Evolutionary conservation across 1,140 invertebrate species (phyloP), one percentile per base, ranked within the genome.

Genomic region (Cydia pomonella): DNA sequence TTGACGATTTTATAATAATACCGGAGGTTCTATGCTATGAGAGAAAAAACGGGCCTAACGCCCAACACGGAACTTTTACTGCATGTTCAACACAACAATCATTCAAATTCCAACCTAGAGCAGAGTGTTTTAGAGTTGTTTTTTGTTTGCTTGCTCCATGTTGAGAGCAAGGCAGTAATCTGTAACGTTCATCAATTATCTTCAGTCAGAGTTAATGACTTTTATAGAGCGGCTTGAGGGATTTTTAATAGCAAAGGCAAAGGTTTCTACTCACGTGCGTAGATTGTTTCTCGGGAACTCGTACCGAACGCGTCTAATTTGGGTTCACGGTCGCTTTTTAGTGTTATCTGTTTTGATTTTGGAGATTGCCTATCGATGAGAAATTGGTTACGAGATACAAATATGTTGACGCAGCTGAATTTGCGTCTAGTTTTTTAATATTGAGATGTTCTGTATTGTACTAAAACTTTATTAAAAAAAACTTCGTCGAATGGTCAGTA

Each of bases 1-100:
- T 84, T 90, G 88, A 92, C 87, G 87, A 92, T 90, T 87, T 90
- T 90, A 89, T 92, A 92, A 92, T 92, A 92, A 92, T 86, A 89
- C 86, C 82, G 75, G 82, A 84, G 77, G 82, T 76, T 83, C 75
- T 81, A 82, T 73, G 75, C 72, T 27, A 63, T 75, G 78, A 79
- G 76, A 76, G 63, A 83, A 86, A 86, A 87, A 89, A 87, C 79
- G 84, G 87, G 85, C 83, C 83, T 84, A 82, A 76, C 87, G 85
- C 83, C 83, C 84, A 82, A 76, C 77, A 74, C 73, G 69, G 74
- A 73, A 82, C 83, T 82, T 89, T 88, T 88, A 88, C 86, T 86
- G 53, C 75, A 76, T 50, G 44, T 18, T 27, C 7, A 5, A 71
- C 27, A 25, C 10, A 18, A 10, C 23, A 75, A 4, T 12, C 71